Conservation (phyloP, 2,888 invertebrate genomes). For the Ectemnius continuus region DNA sequence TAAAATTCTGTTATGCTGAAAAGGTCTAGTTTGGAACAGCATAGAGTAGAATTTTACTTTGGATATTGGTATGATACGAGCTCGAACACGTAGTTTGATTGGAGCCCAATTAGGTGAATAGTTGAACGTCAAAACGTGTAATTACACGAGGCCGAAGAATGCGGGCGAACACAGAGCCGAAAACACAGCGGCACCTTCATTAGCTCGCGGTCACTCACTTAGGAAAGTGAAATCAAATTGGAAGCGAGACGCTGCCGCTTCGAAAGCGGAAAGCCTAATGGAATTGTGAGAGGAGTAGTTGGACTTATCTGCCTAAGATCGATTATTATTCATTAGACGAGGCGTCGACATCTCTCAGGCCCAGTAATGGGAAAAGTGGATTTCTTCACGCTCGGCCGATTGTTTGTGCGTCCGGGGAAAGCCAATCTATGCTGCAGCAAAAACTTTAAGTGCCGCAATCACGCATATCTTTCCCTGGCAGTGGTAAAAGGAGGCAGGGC, state of each 20-base stretch:
- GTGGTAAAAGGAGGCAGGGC: too few relatives aligned
- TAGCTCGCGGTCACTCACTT: conserved; percentile 28
- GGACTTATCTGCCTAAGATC: conserved; percentile 16
- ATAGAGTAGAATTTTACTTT: background rate
- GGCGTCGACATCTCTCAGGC: too few relatives aligned
- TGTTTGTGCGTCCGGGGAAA: conserved; percentile 40
- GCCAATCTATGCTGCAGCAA: conserved; percentile 15
- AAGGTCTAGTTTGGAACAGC: too few relatives aligned
- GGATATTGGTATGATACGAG: background rate
- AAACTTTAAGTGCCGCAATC: conserved; percentile 20
- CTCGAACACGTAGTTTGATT: too few relatives aligned
- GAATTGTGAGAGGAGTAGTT: conserved; percentile 26
- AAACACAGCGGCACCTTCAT: conserved; percentile 28
- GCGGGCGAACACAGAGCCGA: background rate
- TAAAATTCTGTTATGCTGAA: too few relatives aligned
- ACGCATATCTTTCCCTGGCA: background rate
- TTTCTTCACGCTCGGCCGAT: conserved; percentile 45
- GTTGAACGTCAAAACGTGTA: conserved; percentile 28
- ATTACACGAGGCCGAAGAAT: conserved; percentile 12
- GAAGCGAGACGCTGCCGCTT: conserved; percentile 8
- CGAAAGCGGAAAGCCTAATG: conserved; percentile 46
- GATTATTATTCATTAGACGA: conserved; percentile 50
- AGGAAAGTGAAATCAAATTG: conserved; percentile 56
- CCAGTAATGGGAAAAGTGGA: conserved; percentile 30
- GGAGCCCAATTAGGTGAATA: conserved; percentile 18